Conservation (phyloP, 2,888 invertebrate genomes). For the Tryphoninae sp. region DNA sequence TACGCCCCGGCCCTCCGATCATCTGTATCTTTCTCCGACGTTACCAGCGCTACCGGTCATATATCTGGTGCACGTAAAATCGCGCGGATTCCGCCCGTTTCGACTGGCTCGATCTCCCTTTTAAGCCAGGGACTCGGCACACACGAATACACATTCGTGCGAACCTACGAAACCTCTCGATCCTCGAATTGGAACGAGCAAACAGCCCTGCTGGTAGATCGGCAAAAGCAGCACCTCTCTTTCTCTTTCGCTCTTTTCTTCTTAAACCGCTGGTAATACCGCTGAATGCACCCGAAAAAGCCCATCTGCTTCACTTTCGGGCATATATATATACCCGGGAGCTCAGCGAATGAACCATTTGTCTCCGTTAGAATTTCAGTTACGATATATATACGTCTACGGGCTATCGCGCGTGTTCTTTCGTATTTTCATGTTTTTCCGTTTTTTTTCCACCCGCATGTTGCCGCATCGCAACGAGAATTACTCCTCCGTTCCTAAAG, state of each 20-base stretch:
- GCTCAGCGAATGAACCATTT: slow-evolving; percentile 52
- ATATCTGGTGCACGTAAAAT: slow-evolving; percentile 7
- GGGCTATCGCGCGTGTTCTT: neutral
- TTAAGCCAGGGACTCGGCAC: slow-evolving; percentile 35
- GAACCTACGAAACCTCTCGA: slow-evolving; percentile 20
- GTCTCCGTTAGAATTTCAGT: slow-evolving; percentile 58
- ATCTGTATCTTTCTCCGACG: slow-evolving; percentile 41
- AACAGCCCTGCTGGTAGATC: slow-evolving; percentile 14
- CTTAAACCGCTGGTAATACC: slow-evolving; percentile 54
- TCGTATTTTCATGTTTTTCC: neutral
- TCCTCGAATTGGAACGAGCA: slow-evolving; percentile 50
- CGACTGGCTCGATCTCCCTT: slow-evolving; percentile 52
- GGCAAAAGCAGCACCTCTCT: neutral
- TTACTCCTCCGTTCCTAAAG: neutral
- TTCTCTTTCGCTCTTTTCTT: slow-evolving; percentile 41
- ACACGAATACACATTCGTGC: slow-evolving; percentile 24
- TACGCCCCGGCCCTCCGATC: slow-evolving; percentile 27
- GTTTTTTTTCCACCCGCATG: slow-evolving; percentile 17
- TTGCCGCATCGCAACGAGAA: neutral
- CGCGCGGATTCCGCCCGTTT: slow-evolving; percentile 38
- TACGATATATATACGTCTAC: slow-evolving; percentile 22
- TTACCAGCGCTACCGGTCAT: slow-evolving; percentile 9
- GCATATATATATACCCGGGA: neutral
- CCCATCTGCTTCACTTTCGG: slow-evolving; percentile 27
- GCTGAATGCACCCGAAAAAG: slow-evolving; percentile 55